Evolutionary conservation across 1,140 invertebrate species (phyloP).

Genomic region (Pararge aegeria): DNA sequence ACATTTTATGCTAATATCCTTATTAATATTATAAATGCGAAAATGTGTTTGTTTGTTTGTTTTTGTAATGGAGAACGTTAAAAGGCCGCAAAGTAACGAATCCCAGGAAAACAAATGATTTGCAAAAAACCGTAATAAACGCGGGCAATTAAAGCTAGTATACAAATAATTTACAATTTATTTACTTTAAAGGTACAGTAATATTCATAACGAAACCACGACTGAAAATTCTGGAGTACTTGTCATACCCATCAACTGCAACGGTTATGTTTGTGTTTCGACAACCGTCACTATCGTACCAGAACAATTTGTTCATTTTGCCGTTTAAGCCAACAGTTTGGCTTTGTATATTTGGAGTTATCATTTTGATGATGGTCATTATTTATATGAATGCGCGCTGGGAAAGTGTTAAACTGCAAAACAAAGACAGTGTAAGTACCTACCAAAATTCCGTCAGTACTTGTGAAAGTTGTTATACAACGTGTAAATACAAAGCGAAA

Average conservation of each 20-base stretch:
- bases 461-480: too few species aligned
- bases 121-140: too few species aligned
- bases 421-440: constrained; percentile 28
- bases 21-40: too few species aligned
- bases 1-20: too few species aligned
- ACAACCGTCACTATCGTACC: constrained; percentile 82
- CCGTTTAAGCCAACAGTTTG: constrained; percentile 82
- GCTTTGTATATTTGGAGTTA: constrained; percentile 72
- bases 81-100: too few species aligned
- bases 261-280: constrained; percentile 82
- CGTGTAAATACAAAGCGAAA: too few species aligned
- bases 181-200: constrained; percentile 62
- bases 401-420: constrained; percentile 43
- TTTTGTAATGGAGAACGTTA: too few species aligned
- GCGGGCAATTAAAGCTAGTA: background rate
- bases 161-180: background rate
- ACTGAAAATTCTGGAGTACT: constrained; percentile 79
- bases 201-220: constrained; percentile 80
- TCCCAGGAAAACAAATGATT: too few species aligned
- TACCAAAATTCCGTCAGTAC: too few species aligned
- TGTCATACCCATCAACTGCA: constrained; percentile 79
- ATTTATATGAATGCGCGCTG: constrained; percentile 65
- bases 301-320: constrained; percentile 82
- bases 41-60: too few species aligned
- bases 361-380: constrained; percentile 67